Base-by-base conservation (phyloP, 1,140 invertebrate species). In the Microvelia longipes region DNA sequence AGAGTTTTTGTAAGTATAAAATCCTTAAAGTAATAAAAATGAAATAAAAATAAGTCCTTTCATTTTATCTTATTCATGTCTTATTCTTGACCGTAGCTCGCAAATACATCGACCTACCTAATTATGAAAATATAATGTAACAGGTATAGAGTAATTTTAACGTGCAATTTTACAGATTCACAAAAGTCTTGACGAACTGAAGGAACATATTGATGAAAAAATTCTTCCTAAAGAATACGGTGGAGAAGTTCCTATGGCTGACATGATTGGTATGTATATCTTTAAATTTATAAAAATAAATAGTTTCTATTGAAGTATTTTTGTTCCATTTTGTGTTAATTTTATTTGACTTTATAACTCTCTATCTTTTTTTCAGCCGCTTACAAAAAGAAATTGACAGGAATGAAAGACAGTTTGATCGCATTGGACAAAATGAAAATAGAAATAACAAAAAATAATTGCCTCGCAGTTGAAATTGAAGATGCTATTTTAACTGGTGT, bases 161-260 rank as follows among this genome's bases (percentile, higher is more conserved):
- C n/a, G n/a, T 11, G 19, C 63, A 14, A 25, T 28, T 2, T 68
- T 71, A 28, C 76, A 91, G 88, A 83, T 92, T 28, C 89, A 91
- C 77, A 86, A 86, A 73, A 85, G 81, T 67, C 75, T 88, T 14
- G 84, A 90, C 1, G 87, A 89, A 19, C 77, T 93, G 25, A 85
- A 85, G 62, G 82, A 86, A 68, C 81, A 85, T 69, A 83, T 93
- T 0, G 84, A 91, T 75, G 82, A 85, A 11, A 85, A 86, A 70
- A 90, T 92, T 75, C 78, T 94, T 67, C 92, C 91, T 0, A 89
- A 90, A 77, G 92, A 94, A 77, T 93, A 93, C 76, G 91, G 91
- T 0, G 92, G 91, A 1, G 86, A 86, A 29, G 79, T 91, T 15
- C 89, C 91, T 24, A 77, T 92, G 35, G 80, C 80, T 13, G 89